phyloP scores from a whole-genome alignment of 1,140 invertebrate genomes.

The Drosophila ohnishii region DNA sequence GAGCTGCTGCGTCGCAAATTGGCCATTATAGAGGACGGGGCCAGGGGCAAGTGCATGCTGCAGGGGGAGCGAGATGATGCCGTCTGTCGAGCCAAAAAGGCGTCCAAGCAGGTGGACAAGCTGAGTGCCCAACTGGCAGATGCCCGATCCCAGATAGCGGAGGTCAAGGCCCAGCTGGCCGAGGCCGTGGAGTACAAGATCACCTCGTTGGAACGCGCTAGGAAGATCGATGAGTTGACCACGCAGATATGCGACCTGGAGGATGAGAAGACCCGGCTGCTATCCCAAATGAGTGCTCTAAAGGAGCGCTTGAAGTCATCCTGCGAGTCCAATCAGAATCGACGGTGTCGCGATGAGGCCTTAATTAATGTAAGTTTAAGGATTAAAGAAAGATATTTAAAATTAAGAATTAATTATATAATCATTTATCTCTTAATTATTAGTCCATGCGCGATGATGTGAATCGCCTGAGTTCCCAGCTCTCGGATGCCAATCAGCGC shows the following conservation, averaged over 20 bases:
- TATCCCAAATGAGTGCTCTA: slow-evolving; percentile 66
- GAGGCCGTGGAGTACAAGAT: slow-evolving; percentile 94
- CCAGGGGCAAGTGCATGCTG: slow-evolving; percentile 86
- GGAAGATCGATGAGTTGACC: slow-evolving; percentile 92
- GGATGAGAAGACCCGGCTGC: slow-evolving; percentile 72
- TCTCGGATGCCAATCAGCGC: slow-evolving; percentile 88
- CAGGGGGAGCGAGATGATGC: slow-evolving; percentile 91
- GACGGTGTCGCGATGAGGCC: slow-evolving; percentile 85
- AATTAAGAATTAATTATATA: too few species aligned
- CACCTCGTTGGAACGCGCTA: slow-evolving; percentile 90
- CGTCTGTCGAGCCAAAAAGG: slow-evolving; percentile 88
- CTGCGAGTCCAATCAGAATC: slow-evolving; percentile 80
- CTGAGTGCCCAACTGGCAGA: slow-evolving; percentile 89
- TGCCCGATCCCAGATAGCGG: slow-evolving; percentile 88
- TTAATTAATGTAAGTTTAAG: slow-evolving; percentile 84
- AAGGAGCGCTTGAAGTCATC: slow-evolving; percentile 77
- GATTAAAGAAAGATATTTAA: too few species aligned
- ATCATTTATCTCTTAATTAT: too few species aligned
- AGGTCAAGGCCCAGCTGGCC: slow-evolving; percentile 90
- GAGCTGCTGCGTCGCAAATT: slow-evolving; percentile 94
- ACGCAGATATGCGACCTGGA: slow-evolving; percentile 78
- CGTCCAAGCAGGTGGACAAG: slow-evolving; percentile 90
- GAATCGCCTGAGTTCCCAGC: slow-evolving; percentile 87
- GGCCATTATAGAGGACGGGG: slow-evolving; percentile 90
- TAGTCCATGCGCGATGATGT: slow-evolving; percentile 88